Percentiles rank a stretch among this genome's conserved stretches.
Conservation (phyloP, 2,888 invertebrate species). For the Schizotus pectinicornis region DNA sequence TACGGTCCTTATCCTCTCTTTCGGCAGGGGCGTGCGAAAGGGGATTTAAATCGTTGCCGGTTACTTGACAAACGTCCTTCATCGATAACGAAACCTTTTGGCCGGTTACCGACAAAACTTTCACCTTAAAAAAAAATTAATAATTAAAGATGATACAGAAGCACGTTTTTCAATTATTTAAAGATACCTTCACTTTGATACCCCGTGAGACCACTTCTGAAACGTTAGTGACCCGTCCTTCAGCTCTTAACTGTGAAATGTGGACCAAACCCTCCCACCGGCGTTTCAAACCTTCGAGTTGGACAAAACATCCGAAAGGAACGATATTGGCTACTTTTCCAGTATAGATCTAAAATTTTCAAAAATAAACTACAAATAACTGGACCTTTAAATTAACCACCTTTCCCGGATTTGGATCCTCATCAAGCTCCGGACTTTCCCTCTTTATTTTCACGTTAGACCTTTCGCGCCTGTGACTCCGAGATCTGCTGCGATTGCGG, state of each 20-base stretch:
- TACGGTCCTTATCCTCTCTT: conserved; percentile 77
- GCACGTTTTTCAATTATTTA: conserved; percentile 51
- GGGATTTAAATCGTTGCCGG: conserved; percentile 94
- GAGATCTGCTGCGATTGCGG: conserved; percentile 45
- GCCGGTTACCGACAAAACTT: conserved; percentile 91
- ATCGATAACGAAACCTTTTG: conserved; percentile 95
- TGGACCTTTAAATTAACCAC: conserved; percentile 48
- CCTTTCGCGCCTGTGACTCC: conserved; percentile 37
- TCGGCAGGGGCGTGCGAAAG: conserved; percentile 70
- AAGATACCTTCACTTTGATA: conserved; percentile 75
- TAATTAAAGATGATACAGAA: conserved; percentile 45
- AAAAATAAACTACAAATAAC: neutral
- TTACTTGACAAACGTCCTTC: conserved; percentile 97
- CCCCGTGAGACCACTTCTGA: conserved; percentile 92
- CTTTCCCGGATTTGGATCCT: conserved; percentile 80
- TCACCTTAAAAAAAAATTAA: conserved; percentile 58
- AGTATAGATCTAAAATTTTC: conserved; percentile 74
- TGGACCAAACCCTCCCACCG: conserved; percentile 97
- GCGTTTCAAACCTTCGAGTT: conserved; percentile 87
- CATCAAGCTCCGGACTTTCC: conserved; percentile 65
- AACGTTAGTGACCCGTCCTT: conserved; percentile 93
- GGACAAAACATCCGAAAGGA: conserved; percentile 98
- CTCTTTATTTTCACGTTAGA: conserved; percentile 38
- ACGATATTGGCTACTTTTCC: conserved; percentile 96
- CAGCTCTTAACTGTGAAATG: conserved; percentile 91